Evolutionary conservation across 2,888 invertebrate species (phyloP), one percentile per base, ranked within the genome.

Genomic region (Sialis lutaria): DNA sequence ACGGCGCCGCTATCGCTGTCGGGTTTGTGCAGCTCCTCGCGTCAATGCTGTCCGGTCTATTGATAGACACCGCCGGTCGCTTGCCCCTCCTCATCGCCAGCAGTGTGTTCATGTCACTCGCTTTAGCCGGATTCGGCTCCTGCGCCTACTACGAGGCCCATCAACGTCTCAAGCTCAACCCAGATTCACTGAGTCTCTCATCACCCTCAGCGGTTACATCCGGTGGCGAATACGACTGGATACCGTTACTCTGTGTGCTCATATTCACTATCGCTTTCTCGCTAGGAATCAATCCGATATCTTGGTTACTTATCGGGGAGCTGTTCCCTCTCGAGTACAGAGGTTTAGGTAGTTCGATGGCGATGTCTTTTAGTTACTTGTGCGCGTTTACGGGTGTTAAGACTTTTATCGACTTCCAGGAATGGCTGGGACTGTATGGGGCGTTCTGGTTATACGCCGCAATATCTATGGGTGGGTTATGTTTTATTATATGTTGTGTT

Each of bases 391-490:
- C 86, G 35, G 83, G 86, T 30, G 87, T 88, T 12, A 88, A 89
- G 62, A 86, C 86, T 5, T 88, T 87, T 62, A 80, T 86, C 51
- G 86, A 88, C 63, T 84, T 88, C 58, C 79, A 84, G 58, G 69
- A 82, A 62, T 65, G 75, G 44, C 66, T 88, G 32, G 85, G 86
- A 1, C 65, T 86, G 33, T 80, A 85, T 59, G 89, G 88, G 1
- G 85, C 88, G 2, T 92, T 91, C 64, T 89, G 87, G 84, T 68
- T 91, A 51, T 92, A 90, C 63, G 83, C 88, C 0, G 79, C 79
- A 46, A 78, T 88, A 58, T 85, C 88, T 42, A 77, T 87, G 0
- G 74, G 82, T 30, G 85, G 88, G 12, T 68, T 89, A 8, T 79
- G 87, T 60, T 91, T 90, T 63, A 84, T 90, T 1, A 82, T 84